Evolutionary conservation across 1,140 invertebrate genomes (phyloP), one percentile per base, ranked within the genome.

Genomic region (Luehdorfia chinensis): DNA sequence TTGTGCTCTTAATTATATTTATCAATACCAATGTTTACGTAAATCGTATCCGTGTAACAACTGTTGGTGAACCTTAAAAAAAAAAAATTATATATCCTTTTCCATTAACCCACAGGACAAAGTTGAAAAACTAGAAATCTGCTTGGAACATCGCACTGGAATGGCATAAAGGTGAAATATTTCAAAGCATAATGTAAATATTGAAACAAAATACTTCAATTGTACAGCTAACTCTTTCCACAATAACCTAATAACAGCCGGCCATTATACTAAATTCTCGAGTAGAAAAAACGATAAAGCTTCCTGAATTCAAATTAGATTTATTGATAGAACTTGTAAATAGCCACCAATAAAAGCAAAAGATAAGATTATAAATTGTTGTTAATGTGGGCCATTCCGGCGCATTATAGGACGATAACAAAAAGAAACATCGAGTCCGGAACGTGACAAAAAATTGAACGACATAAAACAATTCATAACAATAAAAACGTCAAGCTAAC

Each of bases 401-500:
- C 6, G 34, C 18, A 36, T 0, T 37, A 23, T 12, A 23, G 25
- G 25, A 28, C 25, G 39, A 30, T n/a, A 11, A 28, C 39, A n/a
- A 11, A 9, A 43, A 43, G 16, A 39, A 30, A 15, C 23, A 15
- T 43, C 13, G 33, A 36, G 52, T 47, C n/a, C n/a, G n/a, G 36
- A 47, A 19, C 27, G 13, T 14, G 16, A 56, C 41, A 53, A 37
- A 60, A 55, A 45, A 54, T 55, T 39, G 37, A 55, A 55, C 46
- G 36, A 51, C 44, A 61, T 60, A 47, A 69, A 66, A 78, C 72
- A 74, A 83, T 80, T 80, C 67, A 78, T 76, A 70, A 75, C 66
- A 76, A 83, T 83, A 77, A 78, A 80, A 76, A 73, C 64, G 65
- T 75, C 70, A 66, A 59, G 64, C 41, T 50, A 50, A 72, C 43